phyloP scores from a whole-genome alignment of 2,113 vertebrate species.

The Herpailurus yagouaroundi region DNA sequence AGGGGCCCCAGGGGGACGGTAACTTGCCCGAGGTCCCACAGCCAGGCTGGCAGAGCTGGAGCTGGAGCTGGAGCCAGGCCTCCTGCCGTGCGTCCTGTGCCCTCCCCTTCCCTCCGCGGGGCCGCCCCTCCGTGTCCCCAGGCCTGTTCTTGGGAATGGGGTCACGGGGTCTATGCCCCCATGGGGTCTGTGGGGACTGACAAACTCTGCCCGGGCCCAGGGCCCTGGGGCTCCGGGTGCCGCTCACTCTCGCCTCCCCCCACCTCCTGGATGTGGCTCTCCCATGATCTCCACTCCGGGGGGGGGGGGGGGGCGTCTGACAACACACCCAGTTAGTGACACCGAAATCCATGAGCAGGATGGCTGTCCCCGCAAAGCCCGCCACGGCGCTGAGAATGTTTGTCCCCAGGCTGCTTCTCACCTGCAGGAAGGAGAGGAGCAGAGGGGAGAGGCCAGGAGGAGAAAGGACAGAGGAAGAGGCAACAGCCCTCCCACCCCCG shows the following conservation, averaged over 20 bases:
- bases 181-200: background rate
- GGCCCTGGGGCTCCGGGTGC: fast-evolving
- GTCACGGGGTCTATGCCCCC: background rate
- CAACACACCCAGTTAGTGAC: constrained; percentile 70
- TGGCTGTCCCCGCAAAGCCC: constrained; percentile 57
- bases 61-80: background rate
- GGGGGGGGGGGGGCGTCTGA: fast-evolving
- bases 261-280: background rate
- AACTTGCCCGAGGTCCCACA: background rate
- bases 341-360: constrained; percentile 72
- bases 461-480: background rate
- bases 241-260: fast-evolving
- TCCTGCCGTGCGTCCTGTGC: fast-evolving
- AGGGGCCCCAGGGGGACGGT: background rate
- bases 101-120: background rate
- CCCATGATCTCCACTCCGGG: background rate
- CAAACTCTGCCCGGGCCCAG: background rate
- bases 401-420: constrained; percentile 71
- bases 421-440: constrained; percentile 10
- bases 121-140: fast-evolving
- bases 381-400: constrained; percentile 67
- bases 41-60: background rate
- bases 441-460: background rate
- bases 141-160: no score
- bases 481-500: background rate